Conservation (phyloP, 1,140 invertebrate species). For the Spodoptera frugiperda region DNA sequence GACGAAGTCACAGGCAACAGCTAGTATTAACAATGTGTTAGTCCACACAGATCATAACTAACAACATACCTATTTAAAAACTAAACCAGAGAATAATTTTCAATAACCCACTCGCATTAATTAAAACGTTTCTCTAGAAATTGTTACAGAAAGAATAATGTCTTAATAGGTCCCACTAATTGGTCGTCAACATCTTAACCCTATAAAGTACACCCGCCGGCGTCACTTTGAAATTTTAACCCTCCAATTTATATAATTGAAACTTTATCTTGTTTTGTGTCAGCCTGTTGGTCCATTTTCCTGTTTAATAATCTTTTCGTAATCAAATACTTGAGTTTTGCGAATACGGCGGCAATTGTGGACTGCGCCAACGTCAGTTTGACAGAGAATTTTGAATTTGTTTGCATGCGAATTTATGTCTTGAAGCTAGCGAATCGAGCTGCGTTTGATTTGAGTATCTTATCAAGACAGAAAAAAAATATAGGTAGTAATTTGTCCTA, state of each 20-base stretch:
- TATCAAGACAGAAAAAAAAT: too few relatives aligned
- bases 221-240: slow-evolving; percentile 61
- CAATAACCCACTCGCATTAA: background rate
- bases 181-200: slow-evolving; percentile 51
- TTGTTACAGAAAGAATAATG: slow-evolving; percentile 20
- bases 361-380: background rate
- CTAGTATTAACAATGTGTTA: too few relatives aligned
- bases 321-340: slow-evolving; percentile 48
- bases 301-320: slow-evolving; percentile 53
- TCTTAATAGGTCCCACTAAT: slow-evolving; percentile 45
- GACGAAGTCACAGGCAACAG: too few relatives aligned
- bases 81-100: too few relatives aligned
- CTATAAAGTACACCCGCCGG: slow-evolving; percentile 51
- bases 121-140: background rate
- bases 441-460: too few relatives aligned
- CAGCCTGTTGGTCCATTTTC: slow-evolving; percentile 42
- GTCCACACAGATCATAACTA: too few relatives aligned
- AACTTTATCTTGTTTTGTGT: slow-evolving; percentile 55
- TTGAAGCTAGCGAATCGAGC: too few relatives aligned
- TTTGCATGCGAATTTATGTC: too few relatives aligned
- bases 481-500: too few relatives aligned
- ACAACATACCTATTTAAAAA: too few relatives aligned
- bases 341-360: slow-evolving; percentile 30
- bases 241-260: slow-evolving; percentile 65
- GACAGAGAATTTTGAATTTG: too few relatives aligned